phyloP scores from a whole-genome alignment of 2,797 vertebrate genomes.

The Vireo griseus region DNA sequence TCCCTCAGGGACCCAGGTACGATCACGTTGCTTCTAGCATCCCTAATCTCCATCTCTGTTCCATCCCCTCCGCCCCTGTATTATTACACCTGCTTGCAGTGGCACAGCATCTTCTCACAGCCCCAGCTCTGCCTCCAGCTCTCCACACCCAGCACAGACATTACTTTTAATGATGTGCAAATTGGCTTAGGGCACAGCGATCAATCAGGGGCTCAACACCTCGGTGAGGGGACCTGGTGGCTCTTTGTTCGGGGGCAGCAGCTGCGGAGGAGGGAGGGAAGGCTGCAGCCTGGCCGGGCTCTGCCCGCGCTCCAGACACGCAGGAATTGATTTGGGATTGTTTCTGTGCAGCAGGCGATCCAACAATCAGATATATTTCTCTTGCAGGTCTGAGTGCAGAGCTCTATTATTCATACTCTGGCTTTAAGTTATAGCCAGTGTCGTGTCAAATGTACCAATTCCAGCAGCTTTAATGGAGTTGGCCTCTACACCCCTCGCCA shows the following conservation, averaged over 20 bases:
- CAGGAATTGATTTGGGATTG: constrained; percentile 44
- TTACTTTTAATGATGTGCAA: background rate
- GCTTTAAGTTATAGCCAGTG: constrained; percentile 56
- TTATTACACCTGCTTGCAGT: accelerated
- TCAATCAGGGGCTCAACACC: background rate
- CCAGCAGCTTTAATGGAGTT: constrained; percentile 69
- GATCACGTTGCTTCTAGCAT: too few relatives aligned
- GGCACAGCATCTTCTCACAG: background rate
- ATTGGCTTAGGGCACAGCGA: background rate
- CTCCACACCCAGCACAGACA: background rate
- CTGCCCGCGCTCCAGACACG: background rate
- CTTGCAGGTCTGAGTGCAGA: constrained; percentile 39
- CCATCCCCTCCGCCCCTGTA: accelerated
- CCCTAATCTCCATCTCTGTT: accelerated
- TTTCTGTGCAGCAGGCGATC: constrained; percentile 21
- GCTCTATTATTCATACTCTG: constrained; percentile 60
- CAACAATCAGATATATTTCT: constrained; percentile 35
- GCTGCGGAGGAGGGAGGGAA: background rate
- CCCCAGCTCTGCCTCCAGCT: background rate
- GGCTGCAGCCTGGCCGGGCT: background rate
- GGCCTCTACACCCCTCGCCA: constrained; percentile 55
- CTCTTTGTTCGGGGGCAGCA: background rate
- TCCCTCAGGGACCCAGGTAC: accelerated
- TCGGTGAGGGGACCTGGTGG: background rate
- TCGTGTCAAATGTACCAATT: constrained; percentile 69